Percentiles rank a stretch among this genome's conserved stretches.
These are phyloP conservation scores for Ovis canadensis DNA, from an alignment of 2,113 vertebrate genomes.

Conservation along the genomic window DNA sequence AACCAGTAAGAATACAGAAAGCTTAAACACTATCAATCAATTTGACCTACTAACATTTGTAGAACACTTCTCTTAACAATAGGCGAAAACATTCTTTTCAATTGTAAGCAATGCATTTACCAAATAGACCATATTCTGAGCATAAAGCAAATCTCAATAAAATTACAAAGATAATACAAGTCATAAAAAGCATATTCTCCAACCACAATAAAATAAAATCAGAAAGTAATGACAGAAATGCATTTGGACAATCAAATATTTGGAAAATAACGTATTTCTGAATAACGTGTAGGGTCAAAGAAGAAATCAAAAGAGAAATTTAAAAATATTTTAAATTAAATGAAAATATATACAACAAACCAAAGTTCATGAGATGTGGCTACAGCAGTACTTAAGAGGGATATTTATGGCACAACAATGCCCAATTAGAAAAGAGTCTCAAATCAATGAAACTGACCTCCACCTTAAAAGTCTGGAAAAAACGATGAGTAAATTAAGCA, in stretches of 20 bases:
- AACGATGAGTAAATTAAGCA: not conserved
- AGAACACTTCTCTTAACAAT: not conserved
- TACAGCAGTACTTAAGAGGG: not conserved
- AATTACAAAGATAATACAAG: not conserved
- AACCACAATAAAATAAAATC: constrained; percentile 10
- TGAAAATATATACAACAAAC: constrained; percentile 6
- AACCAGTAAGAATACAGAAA: not conserved
- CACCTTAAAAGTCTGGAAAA: not conserved
- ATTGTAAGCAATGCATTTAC: not conserved
- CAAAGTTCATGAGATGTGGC: not conserved
- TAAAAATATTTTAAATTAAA: not conserved
- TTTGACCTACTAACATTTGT: not conserved
- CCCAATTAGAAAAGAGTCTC: not conserved
- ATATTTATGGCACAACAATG: not conserved
- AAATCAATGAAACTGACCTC: not conserved
- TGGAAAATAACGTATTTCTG: constrained; percentile 6
- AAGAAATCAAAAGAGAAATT: not conserved
- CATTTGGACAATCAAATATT: constrained; percentile 12
- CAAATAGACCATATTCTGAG: not conserved
- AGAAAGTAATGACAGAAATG: constrained; percentile 18
- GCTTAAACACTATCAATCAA: not conserved
- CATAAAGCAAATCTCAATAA: not conserved
- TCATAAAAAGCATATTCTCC: not conserved
- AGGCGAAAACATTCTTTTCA: constrained; percentile 33
- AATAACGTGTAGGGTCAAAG: not conserved